A percentile compares a stretch with the other conserved stretches of the same genome.
These are phyloP conservation scores for Myripristis murdjan DNA, from an alignment of 2,797 vertebrate species.

Conservation along the genomic window DNA sequence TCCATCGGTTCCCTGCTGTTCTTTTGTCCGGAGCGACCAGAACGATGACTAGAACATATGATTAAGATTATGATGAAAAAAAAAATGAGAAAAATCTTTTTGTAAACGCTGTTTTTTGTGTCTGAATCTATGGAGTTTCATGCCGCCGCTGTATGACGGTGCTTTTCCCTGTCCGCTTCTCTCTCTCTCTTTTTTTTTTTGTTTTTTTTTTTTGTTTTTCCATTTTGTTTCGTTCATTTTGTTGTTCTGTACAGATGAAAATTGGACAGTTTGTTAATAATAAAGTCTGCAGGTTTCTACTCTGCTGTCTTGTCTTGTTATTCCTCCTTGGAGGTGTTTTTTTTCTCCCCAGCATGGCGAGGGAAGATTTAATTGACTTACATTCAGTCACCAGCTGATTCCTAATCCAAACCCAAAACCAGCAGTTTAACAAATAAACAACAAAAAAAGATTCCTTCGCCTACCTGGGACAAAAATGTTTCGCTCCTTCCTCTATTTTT, in stretches of 20 bases:
- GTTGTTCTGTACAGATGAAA: constrained; percentile 93
- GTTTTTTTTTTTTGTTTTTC: too few relatives aligned
- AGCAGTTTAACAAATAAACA: too few relatives aligned
- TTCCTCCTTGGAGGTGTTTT: too few relatives aligned
- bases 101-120: constrained; percentile 84
- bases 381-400: too few relatives aligned
- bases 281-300: constrained; percentile 95
- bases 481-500: too few relatives aligned
- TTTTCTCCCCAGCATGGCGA: too few relatives aligned
- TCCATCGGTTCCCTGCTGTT: constrained; percentile 48
- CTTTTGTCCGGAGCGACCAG: constrained; percentile 51
- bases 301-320: background rate
- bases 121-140: constrained; percentile 69
- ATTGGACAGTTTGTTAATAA: constrained; percentile 94
- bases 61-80: constrained; percentile 47
- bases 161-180: constrained; percentile 46
- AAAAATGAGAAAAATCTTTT: too few relatives aligned
- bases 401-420: too few relatives aligned
- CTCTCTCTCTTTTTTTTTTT: constrained; percentile 49
- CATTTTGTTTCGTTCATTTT: too few relatives aligned
- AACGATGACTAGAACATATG: constrained; percentile 56
- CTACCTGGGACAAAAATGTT: too few relatives aligned
- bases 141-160: constrained; percentile 21
- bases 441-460: too few relatives aligned
- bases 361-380: too few relatives aligned